Base-by-base conservation (phyloP, 2,888 invertebrate genomes). In the Calephelis perditalis region DNA sequence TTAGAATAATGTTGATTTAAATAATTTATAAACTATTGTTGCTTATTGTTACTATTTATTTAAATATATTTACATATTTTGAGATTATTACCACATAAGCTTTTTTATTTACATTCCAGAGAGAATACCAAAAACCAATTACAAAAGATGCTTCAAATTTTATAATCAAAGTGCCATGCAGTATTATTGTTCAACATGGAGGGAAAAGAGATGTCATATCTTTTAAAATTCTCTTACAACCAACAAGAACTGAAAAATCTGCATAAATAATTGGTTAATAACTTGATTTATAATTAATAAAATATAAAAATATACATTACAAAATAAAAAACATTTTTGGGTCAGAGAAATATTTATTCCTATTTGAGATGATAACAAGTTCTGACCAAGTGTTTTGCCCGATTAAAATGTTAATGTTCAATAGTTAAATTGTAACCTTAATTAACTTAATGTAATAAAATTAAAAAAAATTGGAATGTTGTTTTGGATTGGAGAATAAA, bases 161-260 rank as follows among this genome's bases (percentile, higher is more conserved):
- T 66, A 78, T 76, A 62, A 68, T 79, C 57, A 76, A 68, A 73
- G 68, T 84, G 65, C 86, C 85, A 5, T 69, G 68, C 59, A 77
- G 77, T 66, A 71, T 80, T 62, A 68, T 83, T 44, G 62, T 80
- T 62, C 73, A 78, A 65, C 73, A 77, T 67, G 76, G 73, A 61
- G 77, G 76, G 68, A 71, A 70, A 62, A 75, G 75, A 64, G 73
- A 82, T 73, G 67, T 73, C 37, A 67, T 82, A 58, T 69, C 76
- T 57, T 69, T 85, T 66, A 81, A 78, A 65, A 76, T 86, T 69
- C 70, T 76, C 46, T 69, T 85, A 65, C 74, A 78, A 71, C 49
- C 49, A 49, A 49, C 26, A 26, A 81, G 73, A 62, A 58, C 45
- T 63, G 59, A 68, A 68, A 65, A 63, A 64, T 57, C 63, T 45